Percentiles rank a stretch among this genome's conserved stretches.
These are phyloP conservation scores for Tangara arthus DNA, from an alignment of 2,797 vertebrate species.

Conservation along the genomic window DNA sequence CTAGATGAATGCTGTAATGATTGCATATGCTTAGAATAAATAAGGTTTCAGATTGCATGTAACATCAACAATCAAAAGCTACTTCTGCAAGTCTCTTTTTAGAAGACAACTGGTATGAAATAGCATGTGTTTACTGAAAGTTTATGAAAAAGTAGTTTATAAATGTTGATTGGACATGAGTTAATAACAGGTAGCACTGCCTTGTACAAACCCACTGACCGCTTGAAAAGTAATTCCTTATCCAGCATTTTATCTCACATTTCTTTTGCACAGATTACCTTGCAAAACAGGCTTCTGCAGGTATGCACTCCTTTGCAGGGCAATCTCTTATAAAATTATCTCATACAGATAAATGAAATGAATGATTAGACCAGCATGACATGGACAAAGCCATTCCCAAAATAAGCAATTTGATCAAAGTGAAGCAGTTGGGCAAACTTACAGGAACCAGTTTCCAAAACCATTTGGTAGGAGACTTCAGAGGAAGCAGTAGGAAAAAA, in stretches of 20 bases:
- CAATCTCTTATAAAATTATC: neutral
- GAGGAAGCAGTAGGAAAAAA: constrained; percentile 77
- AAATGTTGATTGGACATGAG: neutral
- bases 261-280: neutral
- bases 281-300: neutral
- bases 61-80: neutral
- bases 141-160: neutral
- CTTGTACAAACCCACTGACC: neutral
- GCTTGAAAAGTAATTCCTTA: neutral
- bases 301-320: neutral
- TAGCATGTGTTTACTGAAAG: neutral
- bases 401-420: constrained; percentile 39
- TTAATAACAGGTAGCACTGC: neutral
- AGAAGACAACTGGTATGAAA: neutral
- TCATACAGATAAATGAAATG: constrained; percentile 18
- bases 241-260: neutral
- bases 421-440: constrained; percentile 82
- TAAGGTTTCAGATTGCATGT: neutral
- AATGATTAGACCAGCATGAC: constrained; percentile 38
- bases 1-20: neutral
- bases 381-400: constrained; percentile 39
- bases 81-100: neutral
- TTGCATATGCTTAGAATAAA: neutral
- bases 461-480: constrained; percentile 99
- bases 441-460: constrained; percentile 99